phyloP scores from a whole-genome alignment of 2,797 vertebrate species.

The Pseudomugil tenellus region DNA sequence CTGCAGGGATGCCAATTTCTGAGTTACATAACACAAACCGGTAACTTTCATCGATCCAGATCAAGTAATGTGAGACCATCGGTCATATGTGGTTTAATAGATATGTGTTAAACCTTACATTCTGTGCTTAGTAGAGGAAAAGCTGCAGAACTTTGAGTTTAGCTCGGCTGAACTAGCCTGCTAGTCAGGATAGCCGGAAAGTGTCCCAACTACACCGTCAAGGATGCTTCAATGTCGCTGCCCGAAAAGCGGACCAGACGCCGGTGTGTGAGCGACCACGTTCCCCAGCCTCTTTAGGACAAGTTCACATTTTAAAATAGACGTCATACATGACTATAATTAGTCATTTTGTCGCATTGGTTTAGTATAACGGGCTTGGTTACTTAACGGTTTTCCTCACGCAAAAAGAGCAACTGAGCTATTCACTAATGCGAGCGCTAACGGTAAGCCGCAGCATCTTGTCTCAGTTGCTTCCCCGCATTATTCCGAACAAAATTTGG shows the following conservation, averaged over 20 bases:
- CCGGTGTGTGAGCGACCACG: neutral
- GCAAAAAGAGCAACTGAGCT: neutral
- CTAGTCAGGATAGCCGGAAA: conserved; percentile 11
- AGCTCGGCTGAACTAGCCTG: neutral
- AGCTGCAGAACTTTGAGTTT: neutral
- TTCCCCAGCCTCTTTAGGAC: neutral
- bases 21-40: neutral
- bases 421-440: conserved; percentile 30
- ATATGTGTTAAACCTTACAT: rapidly evolving
- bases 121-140: neutral
- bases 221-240: conserved; percentile 74
- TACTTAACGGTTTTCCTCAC: neutral
- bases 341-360: rapidly evolving
- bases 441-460: neutral
- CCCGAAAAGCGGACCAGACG: no score
- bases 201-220: conserved; percentile 27
- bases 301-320: no score
- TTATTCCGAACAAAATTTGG: rapidly evolving
- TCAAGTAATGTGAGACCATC: no score
- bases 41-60: neutral
- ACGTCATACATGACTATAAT: rapidly evolving
- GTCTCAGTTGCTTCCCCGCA: neutral
- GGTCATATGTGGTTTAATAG: neutral
- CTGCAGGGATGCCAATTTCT: neutral
- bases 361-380: neutral